Evolutionary conservation across 2,797 vertebrate genomes (phyloP), one percentile per base, ranked within the genome.

Genomic region (Philypnodon macrostomus): DNA sequence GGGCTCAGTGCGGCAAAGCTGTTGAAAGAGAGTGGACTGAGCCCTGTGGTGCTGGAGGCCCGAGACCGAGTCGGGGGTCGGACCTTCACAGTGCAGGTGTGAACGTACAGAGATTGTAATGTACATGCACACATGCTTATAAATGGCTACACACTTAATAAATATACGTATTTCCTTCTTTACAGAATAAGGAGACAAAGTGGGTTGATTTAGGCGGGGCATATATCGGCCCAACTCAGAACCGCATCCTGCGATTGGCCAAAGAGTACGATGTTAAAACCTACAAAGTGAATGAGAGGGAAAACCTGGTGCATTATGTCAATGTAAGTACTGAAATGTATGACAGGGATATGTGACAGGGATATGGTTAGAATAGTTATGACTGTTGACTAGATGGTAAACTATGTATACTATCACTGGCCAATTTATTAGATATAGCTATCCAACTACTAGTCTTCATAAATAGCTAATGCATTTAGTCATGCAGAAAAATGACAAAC

Each of bases 221-320:
- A 3, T 98, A 98, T 1, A 63, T 98, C 33, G 96, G 96, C 1
- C 96, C 96, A 18, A 98, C 96, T n/a, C 96, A 98, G 77, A 97
- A 98, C 75, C 91, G 92, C 44, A 89, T 98, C 45, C 80, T 98
- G 31, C 84, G 96, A 19, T 70, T 98, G 62, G 91, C 95, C 58
- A 95, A 93, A 50, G 91, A 98, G 53, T 77, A 95, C 16, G 92
- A 89, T 50, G 62, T 98, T 12, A 78, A 98, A 68, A 98, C 95
- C 0, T 98, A 97, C 80, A 97, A 95, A 87, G 93, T 98, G 77
- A 97, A 97, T 27, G 95, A 98, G 82, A 72, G 89, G 44, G 93
- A 95, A 59, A 85, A 54, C 47, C 86, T 97, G 54, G 71, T 97
- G 66, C 91, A 97, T 56, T 88, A 95, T 55, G 85, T 92, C 53